A percentile compares a stretch with the other conserved stretches of the same genome.
phyloP scores from a whole-genome alignment of 2,113 vertebrate genomes.

The Xenotilapia longispinis region DNA sequence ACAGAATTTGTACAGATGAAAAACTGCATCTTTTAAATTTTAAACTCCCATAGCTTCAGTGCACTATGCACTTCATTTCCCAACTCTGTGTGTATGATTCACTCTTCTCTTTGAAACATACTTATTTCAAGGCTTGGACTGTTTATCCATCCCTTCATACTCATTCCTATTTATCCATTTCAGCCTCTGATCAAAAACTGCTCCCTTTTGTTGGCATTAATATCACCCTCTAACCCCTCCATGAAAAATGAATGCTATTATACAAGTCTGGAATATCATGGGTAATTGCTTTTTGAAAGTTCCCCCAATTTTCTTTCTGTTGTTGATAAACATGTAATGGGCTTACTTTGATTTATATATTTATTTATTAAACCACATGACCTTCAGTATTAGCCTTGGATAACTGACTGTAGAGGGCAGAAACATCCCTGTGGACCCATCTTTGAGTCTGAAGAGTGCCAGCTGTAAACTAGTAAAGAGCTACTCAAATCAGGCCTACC shows the following conservation, averaged over 20 bases:
- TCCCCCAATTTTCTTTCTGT: conserved; percentile 16
- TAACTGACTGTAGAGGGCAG: conserved; percentile 6
- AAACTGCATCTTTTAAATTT: neutral
- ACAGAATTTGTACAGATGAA: neutral
- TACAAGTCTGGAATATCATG: conserved; percentile 39
- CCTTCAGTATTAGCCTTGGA: conserved; percentile 36
- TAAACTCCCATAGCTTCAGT: neutral
- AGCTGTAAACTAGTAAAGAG: conserved; percentile 3
- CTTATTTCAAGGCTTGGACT: conserved; percentile 37
- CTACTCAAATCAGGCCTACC: neutral
- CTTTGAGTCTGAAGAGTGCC: neutral
- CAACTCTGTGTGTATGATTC: conserved; percentile 6
- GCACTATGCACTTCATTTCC: neutral
- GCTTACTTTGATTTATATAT: conserved; percentile 10
- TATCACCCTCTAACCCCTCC: conserved; percentile 27
- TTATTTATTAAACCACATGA: conserved; percentile 3
- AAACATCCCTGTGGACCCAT: conserved; percentile 8
- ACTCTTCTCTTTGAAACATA: conserved; percentile 40
- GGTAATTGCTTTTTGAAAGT: conserved; percentile 54
- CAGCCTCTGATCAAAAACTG: conserved; percentile 41
- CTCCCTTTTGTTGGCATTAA: conserved; percentile 22
- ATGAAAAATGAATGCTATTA: conserved; percentile 34
- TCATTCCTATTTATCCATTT: conserved; percentile 29
- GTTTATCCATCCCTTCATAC: conserved; percentile 42
- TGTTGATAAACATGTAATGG: conserved; percentile 48